Evolutionary conservation across 1,140 invertebrate genomes (phyloP), one percentile per base, ranked within the genome.

Genomic region (Drosophila funebris): DNA sequence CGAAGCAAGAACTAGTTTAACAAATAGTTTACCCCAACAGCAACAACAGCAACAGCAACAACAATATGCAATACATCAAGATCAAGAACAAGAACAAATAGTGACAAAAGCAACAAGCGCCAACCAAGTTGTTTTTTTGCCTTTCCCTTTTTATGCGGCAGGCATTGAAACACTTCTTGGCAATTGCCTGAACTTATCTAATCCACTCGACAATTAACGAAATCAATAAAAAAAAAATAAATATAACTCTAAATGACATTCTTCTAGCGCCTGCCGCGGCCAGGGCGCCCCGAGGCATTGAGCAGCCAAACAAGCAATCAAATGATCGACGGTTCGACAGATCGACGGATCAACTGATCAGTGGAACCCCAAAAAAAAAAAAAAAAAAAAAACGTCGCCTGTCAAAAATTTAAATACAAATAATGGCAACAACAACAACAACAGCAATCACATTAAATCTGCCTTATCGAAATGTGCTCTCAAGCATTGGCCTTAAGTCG

Each of bases 181-280:
- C 57, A 46, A 76, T 52, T 74, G 53, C 39, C 72, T 57, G 61
- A 78, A 82, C 76, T 85, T 81, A 67, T 63, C 63, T 53, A 56
- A 76, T 41, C 78, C 78, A 88, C 83, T 87, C 78, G 57, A 87
- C 78, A 88, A 87, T 84, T 78, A 77, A 67, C 75, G 61, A 73
- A 79, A 79, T 79, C 78, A 69, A 79, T 66, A 46, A 63, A 76
- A 60, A 52, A 48, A 39, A 41, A 18, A 13, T 56, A 27, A 66
- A 56, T 44, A 67, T 37, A 79, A 79, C 67, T 39, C 46, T 50
- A 64, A 82, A 73, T 81, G 83, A 78, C 83, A 87, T 88, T 87
- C 78, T 87, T 64, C 66, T 81, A 81, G 77, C 77, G 77, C 81
- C 81, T 85, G 79, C 44, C 60, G 54, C 64, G 58, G 56, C 41